These are phyloP conservation scores for Drosophila limbata DNA, from an alignment of 2,888 invertebrate species.

Conservation along the genomic window DNA sequence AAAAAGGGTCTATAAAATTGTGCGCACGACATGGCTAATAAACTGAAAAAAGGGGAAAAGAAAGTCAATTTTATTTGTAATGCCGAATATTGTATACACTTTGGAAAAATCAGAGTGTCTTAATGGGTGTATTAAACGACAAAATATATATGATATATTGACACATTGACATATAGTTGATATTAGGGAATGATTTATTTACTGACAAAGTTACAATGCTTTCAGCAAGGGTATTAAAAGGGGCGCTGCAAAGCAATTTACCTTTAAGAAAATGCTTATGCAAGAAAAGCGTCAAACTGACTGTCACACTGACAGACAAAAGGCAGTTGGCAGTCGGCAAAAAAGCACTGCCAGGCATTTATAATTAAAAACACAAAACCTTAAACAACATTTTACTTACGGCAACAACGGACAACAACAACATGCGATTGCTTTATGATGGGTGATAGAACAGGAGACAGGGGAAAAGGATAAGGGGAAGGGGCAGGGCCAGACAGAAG, in stretches of 20 bases:
- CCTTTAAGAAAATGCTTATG: conserved; percentile 49
- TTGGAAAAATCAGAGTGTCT: background rate
- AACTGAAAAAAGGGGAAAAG: conserved; percentile 49
- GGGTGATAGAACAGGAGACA: background rate
- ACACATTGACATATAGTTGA: background rate
- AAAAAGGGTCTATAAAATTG: conserved; percentile 53
- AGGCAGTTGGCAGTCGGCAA: conserved; percentile 29
- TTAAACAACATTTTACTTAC: conserved; percentile 68
- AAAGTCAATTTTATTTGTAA: background rate
- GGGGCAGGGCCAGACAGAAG: conserved; percentile 68
- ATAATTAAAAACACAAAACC: conserved; percentile 77
- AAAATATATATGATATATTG: background rate
- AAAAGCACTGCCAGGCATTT: conserved; percentile 69
- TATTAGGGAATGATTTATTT: background rate
- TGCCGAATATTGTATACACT: conserved; percentile 26
- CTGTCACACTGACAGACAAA: conserved; percentile 26
- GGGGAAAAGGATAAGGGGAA: background rate
- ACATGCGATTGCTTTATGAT: conserved; percentile 29
- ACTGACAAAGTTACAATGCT: background rate
- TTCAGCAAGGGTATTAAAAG: conserved; percentile 18
- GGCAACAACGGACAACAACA: conserved; percentile 40
- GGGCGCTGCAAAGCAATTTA: conserved; percentile 48
- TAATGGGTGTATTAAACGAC: background rate
- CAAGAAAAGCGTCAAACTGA: conserved; percentile 26
- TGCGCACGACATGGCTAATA: conserved; percentile 72